Percentiles rank a stretch among this genome's conserved stretches.
phyloP scores from a whole-genome alignment of 2,797 vertebrate genomes.

The Acanthornis magna region DNA sequence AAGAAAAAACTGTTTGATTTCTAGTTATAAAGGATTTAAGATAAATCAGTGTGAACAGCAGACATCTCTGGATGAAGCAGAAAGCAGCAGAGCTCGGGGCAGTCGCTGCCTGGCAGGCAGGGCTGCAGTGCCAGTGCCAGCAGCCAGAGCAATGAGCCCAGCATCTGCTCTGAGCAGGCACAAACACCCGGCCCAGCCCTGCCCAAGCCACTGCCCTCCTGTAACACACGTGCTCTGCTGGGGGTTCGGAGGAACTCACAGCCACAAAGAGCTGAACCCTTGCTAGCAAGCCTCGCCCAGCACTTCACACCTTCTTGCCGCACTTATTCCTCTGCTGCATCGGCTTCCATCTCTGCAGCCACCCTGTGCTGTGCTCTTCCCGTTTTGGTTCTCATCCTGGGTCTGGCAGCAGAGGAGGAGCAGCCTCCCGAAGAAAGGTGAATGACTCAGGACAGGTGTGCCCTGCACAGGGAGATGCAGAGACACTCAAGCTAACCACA shows the following conservation, averaged over 20 bases:
- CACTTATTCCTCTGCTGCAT: background rate
- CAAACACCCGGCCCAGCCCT: background rate
- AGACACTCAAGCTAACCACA: background rate
- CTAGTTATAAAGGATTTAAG: background rate
- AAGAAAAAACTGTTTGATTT: background rate
- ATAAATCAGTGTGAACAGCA: background rate
- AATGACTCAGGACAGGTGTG: background rate
- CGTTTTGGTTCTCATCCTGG: fast-evolving
- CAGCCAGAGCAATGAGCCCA: background rate
- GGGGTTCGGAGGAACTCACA: background rate
- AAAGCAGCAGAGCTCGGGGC: background rate
- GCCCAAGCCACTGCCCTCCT: background rate
- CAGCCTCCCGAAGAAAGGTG: background rate
- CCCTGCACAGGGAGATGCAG: background rate
- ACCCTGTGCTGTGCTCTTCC: fast-evolving
- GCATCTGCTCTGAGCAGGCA: background rate
- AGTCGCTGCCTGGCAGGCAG: fast-evolving
- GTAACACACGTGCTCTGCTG: background rate
- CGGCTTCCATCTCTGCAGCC: background rate
- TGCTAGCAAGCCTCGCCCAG: background rate
- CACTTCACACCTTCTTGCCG: background rate
- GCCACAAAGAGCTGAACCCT: background rate
- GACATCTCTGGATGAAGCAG: fast-evolving
- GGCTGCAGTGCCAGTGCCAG: background rate
- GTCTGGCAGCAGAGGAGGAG: background rate